Conservation (phyloP, 2,888 invertebrate species). For the Sesia apiformis region DNA sequence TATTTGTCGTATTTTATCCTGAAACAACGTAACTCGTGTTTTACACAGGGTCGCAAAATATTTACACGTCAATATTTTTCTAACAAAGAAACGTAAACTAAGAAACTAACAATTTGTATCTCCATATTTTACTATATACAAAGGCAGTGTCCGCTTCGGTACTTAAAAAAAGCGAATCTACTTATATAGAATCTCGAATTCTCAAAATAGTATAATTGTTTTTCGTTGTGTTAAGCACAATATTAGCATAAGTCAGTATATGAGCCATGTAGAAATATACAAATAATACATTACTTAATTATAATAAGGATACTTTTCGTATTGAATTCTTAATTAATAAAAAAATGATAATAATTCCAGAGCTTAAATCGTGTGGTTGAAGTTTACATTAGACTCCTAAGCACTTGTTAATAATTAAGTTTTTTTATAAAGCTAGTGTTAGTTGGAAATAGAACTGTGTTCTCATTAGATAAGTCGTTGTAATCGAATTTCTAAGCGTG, state of each 20-base stretch:
- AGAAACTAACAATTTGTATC: too few relatives aligned
- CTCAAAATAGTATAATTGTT: not conserved
- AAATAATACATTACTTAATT: not conserved
- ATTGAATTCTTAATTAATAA: conserved; percentile 5
- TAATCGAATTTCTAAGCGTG: not conserved
- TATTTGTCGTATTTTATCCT: too few relatives aligned
- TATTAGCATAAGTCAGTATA: not conserved
- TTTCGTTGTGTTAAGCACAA: not conserved
- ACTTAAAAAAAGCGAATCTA: too few relatives aligned
- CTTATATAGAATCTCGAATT: not conserved
- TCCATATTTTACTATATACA: too few relatives aligned
- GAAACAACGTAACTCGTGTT: too few relatives aligned
- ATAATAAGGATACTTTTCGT: not conserved
- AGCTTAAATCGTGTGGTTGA: conserved; percentile 40
- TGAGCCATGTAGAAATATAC: not conserved
- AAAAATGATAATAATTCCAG: conserved; percentile 41
- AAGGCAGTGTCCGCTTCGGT: too few relatives aligned
- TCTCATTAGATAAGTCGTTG: conserved; percentile 35
- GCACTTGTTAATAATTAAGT: conserved; percentile 27
- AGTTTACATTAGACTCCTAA: conserved; percentile 7
- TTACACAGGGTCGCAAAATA: too few relatives aligned
- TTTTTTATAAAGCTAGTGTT: conserved; percentile 19
- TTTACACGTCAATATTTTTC: too few relatives aligned
- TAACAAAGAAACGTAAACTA: too few relatives aligned
- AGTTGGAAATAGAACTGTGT: conserved; percentile 41